Percentiles rank a stretch among this genome's conserved stretches.
Evolutionary conservation across 2,113 vertebrate species (phyloP).

Genomic region (Melospiza georgiana): DNA sequence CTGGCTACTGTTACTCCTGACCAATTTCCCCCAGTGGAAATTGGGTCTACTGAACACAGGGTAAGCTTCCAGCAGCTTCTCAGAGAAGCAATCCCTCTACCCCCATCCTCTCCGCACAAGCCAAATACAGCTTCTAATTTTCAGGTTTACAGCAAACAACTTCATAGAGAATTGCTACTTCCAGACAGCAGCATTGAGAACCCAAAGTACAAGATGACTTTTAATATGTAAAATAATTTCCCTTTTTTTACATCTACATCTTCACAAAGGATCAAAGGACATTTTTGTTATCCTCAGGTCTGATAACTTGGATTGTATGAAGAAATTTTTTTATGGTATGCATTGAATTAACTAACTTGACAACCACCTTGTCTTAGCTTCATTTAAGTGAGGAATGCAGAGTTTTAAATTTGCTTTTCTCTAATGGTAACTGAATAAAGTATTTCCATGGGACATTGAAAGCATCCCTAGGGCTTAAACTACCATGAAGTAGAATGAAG

Average conservation of each 20-base stretch:
- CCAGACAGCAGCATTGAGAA: neutral
- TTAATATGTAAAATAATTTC: neutral
- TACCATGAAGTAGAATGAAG: neutral
- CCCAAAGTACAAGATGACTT: neutral
- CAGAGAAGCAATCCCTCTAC: neutral
- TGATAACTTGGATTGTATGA: neutral
- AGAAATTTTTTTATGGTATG: neutral
- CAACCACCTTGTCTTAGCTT: neutral
- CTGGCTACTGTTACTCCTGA: neutral
- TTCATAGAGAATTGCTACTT: neutral
- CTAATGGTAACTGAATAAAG: neutral
- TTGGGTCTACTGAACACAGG: accelerated
- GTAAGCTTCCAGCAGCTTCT: neutral
- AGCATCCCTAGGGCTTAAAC: neutral
- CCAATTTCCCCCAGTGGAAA: neutral
- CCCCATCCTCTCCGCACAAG: neutral
- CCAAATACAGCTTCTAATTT: neutral
- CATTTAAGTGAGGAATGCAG: neutral
- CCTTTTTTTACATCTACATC: neutral
- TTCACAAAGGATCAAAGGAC: neutral
- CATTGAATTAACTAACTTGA: neutral
- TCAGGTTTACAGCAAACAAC: neutral
- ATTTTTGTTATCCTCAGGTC: neutral
- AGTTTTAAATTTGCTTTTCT: neutral
- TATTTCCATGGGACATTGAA: neutral